phyloP scores from a whole-genome alignment of 2,888 invertebrate genomes.

The Metalampra italica region DNA sequence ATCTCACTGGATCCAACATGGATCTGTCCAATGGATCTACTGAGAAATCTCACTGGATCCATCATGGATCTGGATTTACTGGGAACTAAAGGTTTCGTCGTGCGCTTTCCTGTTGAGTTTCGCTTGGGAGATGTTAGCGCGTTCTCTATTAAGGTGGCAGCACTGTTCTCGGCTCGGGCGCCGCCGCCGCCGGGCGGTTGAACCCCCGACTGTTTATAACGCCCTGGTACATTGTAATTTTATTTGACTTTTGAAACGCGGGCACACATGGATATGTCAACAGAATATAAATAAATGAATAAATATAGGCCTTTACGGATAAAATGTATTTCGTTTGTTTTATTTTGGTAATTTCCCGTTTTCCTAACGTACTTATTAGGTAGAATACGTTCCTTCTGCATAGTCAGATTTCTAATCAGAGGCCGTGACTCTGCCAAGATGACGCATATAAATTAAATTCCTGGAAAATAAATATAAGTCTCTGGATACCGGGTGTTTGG shows the following conservation, averaged over 20 bases:
- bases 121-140: neutral
- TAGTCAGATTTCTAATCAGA: neutral
- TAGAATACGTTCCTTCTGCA: neutral
- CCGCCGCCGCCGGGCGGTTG: neutral
- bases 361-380: no score
- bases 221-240: conserved; percentile 21
- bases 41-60: no score
- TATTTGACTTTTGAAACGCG: conserved; percentile 22
- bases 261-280: conserved; percentile 48
- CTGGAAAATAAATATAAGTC: no score
- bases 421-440: no score
- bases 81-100: no score
- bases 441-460: no score
- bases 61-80: no score
- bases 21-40: no score
- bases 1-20: no score
- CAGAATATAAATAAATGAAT: conserved; percentile 53
- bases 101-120: no score
- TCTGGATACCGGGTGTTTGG: no score
- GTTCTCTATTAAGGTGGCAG: neutral
- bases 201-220: conserved; percentile 11
- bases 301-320: conserved; percentile 69
- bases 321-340: conserved; percentile 29
- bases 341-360: conserved; percentile 1
- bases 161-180: neutral